Evolutionary conservation across 2,113 vertebrate genomes (phyloP).

Genomic region (Ellobius talpinus): DNA sequence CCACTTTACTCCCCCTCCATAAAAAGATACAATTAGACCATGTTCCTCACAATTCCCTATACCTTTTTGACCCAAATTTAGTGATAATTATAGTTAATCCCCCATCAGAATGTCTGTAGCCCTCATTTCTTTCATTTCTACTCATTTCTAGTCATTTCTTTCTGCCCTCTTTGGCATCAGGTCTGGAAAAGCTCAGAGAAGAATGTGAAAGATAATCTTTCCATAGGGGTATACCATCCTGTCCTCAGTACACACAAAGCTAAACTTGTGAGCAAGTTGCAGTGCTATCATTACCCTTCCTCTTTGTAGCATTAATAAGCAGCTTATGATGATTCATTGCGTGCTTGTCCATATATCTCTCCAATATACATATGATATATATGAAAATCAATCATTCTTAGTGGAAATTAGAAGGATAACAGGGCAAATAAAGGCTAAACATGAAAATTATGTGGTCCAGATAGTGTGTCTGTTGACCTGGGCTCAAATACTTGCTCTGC

Average conservation of each 20-base stretch:
- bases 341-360: neutral
- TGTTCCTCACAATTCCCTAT: neutral
- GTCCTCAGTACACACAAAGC: too few relatives aligned
- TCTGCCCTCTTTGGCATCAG: too few relatives aligned
- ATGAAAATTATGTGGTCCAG: neutral
- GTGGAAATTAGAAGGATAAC: neutral
- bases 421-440: neutral
- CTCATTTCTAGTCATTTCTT: too few relatives aligned
- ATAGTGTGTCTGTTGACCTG: neutral
- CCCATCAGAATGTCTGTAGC: too few relatives aligned
- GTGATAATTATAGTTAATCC: too few relatives aligned
- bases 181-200: too few relatives aligned
- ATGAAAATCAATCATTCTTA: neutral
- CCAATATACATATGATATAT: neutral
- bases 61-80: too few relatives aligned
- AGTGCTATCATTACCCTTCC: neutral
- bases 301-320: neutral
- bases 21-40: neutral
- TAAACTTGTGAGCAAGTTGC: neutral
- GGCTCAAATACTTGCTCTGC: neutral
- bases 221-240: too few relatives aligned
- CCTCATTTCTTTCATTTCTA: too few relatives aligned
- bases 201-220: too few relatives aligned
- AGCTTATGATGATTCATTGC: neutral
- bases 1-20: neutral